Evolutionary conservation across 2,113 vertebrate species (phyloP).

Genomic region (Rhynchomys soricoides): DNA sequence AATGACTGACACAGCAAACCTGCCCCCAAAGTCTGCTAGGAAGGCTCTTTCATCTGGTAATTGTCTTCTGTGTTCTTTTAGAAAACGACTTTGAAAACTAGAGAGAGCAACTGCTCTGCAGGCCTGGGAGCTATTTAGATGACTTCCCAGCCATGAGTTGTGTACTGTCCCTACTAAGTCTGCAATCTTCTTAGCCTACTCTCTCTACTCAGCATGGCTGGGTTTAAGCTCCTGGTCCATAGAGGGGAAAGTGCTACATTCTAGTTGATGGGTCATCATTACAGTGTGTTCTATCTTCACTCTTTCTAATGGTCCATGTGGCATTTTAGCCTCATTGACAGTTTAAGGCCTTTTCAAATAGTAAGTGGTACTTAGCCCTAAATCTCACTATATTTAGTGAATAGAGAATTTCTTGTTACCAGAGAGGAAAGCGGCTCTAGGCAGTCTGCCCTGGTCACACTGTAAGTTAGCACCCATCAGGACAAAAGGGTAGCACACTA

Average conservation of each 20-base stretch:
- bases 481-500: background rate
- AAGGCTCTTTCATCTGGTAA: background rate
- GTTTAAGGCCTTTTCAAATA: background rate
- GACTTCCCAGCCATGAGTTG: too few relatives aligned
- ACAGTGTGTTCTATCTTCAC: background rate
- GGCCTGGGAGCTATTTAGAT: background rate
- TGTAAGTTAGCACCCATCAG: background rate
- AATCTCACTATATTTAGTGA: background rate
- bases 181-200: fast-evolving
- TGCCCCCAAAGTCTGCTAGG: fast-evolving
- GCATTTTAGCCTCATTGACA: background rate
- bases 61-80: constrained; percentile 11
- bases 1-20: background rate
- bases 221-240: background rate
- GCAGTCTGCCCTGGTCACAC: background rate
- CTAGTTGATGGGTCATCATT: fast-evolving
- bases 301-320: fast-evolving
- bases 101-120: background rate
- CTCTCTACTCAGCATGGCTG: fast-evolving
- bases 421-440: background rate
- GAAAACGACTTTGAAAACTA: constrained; percentile 16
- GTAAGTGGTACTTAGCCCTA: too few relatives aligned
- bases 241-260: fast-evolving
- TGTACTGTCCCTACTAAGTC: background rate
- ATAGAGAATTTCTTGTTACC: background rate